Conservation (phyloP, 2,888 invertebrate genomes). For the Romanomermis culicivorax region DNA sequence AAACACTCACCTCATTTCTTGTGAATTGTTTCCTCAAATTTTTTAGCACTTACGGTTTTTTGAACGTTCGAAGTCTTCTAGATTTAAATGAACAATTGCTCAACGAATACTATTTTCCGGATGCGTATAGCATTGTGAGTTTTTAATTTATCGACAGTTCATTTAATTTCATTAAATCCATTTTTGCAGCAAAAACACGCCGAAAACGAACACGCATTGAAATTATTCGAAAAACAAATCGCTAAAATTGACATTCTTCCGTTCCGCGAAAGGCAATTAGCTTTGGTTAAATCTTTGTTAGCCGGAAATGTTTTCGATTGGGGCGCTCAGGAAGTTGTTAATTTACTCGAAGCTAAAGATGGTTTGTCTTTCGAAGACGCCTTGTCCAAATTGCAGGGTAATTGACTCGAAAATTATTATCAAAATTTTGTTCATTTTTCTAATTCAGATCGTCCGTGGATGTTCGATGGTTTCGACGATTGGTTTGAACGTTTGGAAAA, state of each 20-base stretch:
- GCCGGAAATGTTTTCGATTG: slow-evolving; percentile 89
- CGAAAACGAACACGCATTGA: slow-evolving; percentile 62
- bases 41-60: slow-evolving; percentile 41
- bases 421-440: background rate
- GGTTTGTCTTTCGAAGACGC: slow-evolving; percentile 63
- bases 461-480: slow-evolving; percentile 59
- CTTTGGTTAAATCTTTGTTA: slow-evolving; percentile 38
- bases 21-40: no score
- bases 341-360: slow-evolving; percentile 48
- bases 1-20: no score
- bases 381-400: slow-evolving; percentile 51
- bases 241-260: slow-evolving; percentile 46
- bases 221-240: slow-evolving; percentile 45
- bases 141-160: background rate
- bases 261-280: slow-evolving; percentile 31
- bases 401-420: slow-evolving; percentile 2
- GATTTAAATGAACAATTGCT: slow-evolving; percentile 78
- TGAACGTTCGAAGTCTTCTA: slow-evolving; percentile 67
- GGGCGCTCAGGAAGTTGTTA: slow-evolving; percentile 75
- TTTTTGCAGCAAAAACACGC: slow-evolving; percentile 65
- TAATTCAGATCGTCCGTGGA: slow-evolving; percentile 54
- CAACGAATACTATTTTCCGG: slow-evolving; percentile 70
- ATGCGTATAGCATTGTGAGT: slow-evolving; percentile 47
- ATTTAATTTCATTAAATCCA: no score
- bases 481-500: slow-evolving; percentile 51